Evolutionary conservation across 2,888 invertebrate genomes (phyloP), one percentile per base, ranked within the genome.

Genomic region (Cepaea hortensis): DNA sequence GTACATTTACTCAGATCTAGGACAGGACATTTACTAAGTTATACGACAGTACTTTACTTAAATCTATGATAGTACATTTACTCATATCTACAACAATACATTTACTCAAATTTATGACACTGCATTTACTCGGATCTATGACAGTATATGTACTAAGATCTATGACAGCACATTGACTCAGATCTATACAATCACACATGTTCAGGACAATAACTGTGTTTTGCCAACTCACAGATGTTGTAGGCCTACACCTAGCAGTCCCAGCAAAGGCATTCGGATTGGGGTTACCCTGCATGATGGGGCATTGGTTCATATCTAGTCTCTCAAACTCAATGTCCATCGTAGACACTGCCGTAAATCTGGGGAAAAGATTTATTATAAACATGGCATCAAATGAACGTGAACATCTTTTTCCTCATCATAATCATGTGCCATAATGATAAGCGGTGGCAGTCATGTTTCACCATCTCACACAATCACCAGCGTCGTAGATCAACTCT

Each of bases 221-320:
- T 20, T 15, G 5, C 50, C 7, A 50, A 89, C 93, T 91, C 88
- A 94, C 94, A 91, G 93, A 92, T 5, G 94, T 94, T n/a, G 93
- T 91, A 5, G 89, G 87, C 95, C 98, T 98, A 95, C 99, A 99
- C 87, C 98, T 95, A 0, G 98, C 97, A 0, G 98, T 98, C 89
- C 97, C 97, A 3, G 96, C 97, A 95, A 98, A 99, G 93, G 96
- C 96, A 95, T 99, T 99, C 0, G 97, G 97, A 65, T 96, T 96
- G 90, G 96, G 96, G 93, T 99, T 99, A 79, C 98, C 99, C 91
- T 96, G 95, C 86, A 98, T 97, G 88, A 95, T 95, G 0, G 98
- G 98, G 95, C 99, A 99, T 93, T 98, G 99, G 95, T 99, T 99
- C 94, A 99, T 98, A 93, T 99, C 99, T 94, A 99, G 97, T 92